Evolutionary conservation across 2,797 vertebrate species (phyloP).

Genomic region (Thaleichthys pacificus): DNA sequence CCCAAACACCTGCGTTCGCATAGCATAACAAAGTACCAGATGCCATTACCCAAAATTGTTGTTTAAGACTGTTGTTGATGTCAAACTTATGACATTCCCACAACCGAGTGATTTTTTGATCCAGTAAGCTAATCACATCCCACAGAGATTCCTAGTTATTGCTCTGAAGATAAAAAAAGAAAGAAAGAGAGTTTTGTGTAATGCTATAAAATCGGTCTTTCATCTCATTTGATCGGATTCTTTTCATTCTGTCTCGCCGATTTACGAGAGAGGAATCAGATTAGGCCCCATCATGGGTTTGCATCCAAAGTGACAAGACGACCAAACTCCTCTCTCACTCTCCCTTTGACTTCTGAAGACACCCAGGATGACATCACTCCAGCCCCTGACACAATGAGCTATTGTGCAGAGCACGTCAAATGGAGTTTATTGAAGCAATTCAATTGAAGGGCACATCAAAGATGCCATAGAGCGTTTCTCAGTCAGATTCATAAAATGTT

Average conservation of each 20-base stretch:
- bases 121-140: neutral
- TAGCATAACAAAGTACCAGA: neutral
- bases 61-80: too few species aligned
- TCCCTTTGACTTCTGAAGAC: conserved; percentile 62
- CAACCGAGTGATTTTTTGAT: neutral
- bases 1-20: neutral
- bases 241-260: conserved; percentile 64
- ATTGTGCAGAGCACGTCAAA: conserved; percentile 56
- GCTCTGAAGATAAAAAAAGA: conserved; percentile 22
- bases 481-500: conserved; percentile 34
- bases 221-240: conserved; percentile 62
- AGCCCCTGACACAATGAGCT: conserved; percentile 59
- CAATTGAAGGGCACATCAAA: conserved; percentile 61
- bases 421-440: conserved; percentile 57
- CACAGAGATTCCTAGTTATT: conserved; percentile 1
- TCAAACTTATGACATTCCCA: neutral
- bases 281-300: conserved; percentile 65
- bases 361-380: conserved; percentile 65
- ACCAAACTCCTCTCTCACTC: conserved; percentile 61
- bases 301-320: conserved; percentile 67
- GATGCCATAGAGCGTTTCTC: conserved; percentile 37
- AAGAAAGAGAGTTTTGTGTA: conserved; percentile 41
- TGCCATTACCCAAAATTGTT: too few species aligned
- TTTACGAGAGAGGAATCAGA: conserved; percentile 63
- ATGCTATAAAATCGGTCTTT: conserved; percentile 61